These are phyloP conservation scores for Sylvia atricapilla DNA, from an alignment of 2,113 vertebrate species.

Conservation along the genomic window DNA sequence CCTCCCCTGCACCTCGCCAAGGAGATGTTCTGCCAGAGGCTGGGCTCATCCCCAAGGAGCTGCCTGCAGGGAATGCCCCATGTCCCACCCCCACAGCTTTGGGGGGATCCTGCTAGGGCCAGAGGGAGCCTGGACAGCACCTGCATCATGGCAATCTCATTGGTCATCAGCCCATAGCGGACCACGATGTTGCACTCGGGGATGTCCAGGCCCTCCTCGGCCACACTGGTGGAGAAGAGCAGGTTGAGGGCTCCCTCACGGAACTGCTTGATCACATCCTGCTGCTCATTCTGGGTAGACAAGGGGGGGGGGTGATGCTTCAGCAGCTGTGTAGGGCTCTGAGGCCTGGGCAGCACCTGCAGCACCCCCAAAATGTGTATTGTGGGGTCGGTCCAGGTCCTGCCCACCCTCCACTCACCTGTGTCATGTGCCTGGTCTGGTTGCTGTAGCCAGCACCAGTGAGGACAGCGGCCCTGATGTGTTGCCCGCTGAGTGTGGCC, in stretches of 20 bases:
- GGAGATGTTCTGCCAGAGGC: background rate
- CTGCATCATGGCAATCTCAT: slow-evolving; percentile 91
- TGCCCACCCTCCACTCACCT: slow-evolving; percentile 68
- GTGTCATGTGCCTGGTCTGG: slow-evolving; percentile 84
- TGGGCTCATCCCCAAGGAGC: background rate
- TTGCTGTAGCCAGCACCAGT: slow-evolving; percentile 77
- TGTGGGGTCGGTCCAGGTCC: background rate
- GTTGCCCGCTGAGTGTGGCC: background rate
- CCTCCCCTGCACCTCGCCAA: fast-evolving
- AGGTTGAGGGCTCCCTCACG: slow-evolving; percentile 80
- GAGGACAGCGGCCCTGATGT: slow-evolving; percentile 76
- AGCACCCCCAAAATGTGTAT: background rate
- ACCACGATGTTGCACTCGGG: slow-evolving; percentile 87
- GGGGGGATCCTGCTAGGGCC: background rate
- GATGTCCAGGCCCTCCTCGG: slow-evolving; percentile 91
- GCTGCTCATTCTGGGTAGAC: slow-evolving; percentile 73
- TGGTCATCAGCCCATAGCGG: slow-evolving; percentile 91
- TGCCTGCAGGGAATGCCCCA: fast-evolving
- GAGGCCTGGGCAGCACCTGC: fast-evolving
- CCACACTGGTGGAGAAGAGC: slow-evolving; percentile 91
- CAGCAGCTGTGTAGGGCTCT: fast-evolving
- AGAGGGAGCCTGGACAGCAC: background rate
- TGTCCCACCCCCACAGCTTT: fast-evolving
- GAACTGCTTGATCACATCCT: slow-evolving; percentile 80
- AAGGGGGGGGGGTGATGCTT: background rate